Percentiles rank a stretch among this genome's conserved stretches.
phyloP scores from a whole-genome alignment of 2,888 invertebrate genomes.

The Tetranychus truncatus region DNA sequence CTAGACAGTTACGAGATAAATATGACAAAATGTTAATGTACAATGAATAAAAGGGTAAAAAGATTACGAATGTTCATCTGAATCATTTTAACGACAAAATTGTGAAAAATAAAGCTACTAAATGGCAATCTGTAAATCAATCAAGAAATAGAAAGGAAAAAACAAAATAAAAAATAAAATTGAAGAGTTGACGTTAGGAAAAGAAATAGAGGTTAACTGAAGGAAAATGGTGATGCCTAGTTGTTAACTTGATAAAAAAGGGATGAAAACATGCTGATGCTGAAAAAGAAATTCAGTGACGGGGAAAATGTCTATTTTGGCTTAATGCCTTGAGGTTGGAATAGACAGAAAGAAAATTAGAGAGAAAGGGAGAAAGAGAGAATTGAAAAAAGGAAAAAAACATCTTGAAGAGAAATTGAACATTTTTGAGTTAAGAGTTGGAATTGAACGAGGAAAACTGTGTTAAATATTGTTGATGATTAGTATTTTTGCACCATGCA shows the following conservation, averaged over 20 bases:
- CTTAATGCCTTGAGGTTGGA: background rate
- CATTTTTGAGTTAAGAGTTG: background rate
- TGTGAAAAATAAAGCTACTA: no score
- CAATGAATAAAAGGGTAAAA: no score
- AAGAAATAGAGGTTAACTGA: background rate
- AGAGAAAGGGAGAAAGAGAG: background rate
- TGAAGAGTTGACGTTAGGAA: background rate
- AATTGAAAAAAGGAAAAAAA: background rate
- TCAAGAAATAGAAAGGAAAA: no score
- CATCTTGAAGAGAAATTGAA: background rate
- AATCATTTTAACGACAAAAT: no score
- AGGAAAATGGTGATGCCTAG: background rate
- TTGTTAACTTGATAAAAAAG: background rate
- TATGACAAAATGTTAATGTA: no score
- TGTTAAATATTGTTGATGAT: background rate
- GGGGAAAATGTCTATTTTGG: conserved; percentile 4
- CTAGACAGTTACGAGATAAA: no score
- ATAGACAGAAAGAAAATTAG: conserved; percentile 2
- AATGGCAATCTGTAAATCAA: no score
- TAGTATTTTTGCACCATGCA: no score
- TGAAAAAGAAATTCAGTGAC: background rate
- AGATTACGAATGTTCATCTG: no score
- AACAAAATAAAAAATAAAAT: background rate
- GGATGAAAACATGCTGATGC: conserved; percentile 2
- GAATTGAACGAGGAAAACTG: background rate